Base-by-base conservation (phyloP, 2,797 vertebrate genomes). In the Argyrosomus regius region DNA sequence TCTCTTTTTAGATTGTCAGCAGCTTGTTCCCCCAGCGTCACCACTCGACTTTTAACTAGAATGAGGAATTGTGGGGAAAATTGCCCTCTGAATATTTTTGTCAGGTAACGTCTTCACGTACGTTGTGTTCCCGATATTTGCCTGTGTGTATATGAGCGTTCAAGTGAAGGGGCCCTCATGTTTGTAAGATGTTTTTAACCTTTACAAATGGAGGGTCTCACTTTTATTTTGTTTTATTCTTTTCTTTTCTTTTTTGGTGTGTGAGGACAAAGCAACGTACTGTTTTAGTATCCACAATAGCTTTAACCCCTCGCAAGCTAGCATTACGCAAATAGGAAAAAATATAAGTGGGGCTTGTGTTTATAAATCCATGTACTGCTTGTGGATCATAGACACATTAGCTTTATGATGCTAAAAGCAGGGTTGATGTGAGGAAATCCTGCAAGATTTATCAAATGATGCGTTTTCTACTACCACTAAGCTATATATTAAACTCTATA, bases 331-430 rank as follows among this genome's bases (percentile, higher is more conserved):
- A 90, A 89, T 87, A 87, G 52, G 53, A 75, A 79, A 68, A 86
- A 84, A 85, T 43, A 77, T 8, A 72, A 88, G 91, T 94, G 93
- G 92, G 93, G 93, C 91, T 94, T 84, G 85, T 94, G 89, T 93
- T 94, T 87, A 77, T 84, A 88, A 81, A 86, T 90, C 87, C 87
- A 88, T 91, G 87, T 90, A 88, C 70, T 76, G 82, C 90, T 89
- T 87, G 89, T 92, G 92, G 90, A 92, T 93, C 87, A 90, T 94
- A 94, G 87, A 93, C 75, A 90, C 89, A 77, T 95, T 93, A 96
- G 95, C 95, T 96, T 96, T 94, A 95, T 91, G 92, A 94, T 94
- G 93, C 93, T 92, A 85, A 93, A 92, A 95, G 94, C 95, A 96
- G 96, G 94, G 93, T 96, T 95, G 95, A 93, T 89, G 73, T 82